A percentile compares a stretch with the other conserved stretches of the same genome.
These are phyloP conservation scores for Thomomys bottae DNA, from an alignment of 2,113 vertebrate genomes.

Conservation along the genomic window DNA sequence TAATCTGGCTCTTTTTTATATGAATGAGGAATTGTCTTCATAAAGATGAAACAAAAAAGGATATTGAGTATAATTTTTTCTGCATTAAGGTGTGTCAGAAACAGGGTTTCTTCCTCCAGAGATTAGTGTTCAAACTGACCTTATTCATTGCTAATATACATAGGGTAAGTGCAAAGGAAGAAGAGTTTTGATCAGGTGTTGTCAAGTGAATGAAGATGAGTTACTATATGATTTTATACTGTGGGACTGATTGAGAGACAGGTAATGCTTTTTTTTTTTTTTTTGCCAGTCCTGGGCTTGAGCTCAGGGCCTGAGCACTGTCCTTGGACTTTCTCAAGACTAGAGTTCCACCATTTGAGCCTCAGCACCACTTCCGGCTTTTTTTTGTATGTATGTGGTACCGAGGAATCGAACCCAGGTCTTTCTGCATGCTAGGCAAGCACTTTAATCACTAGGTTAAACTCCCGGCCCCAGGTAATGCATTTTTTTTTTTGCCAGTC, in stretches of 20 bases:
- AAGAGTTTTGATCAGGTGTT: neutral
- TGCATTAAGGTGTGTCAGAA: neutral
- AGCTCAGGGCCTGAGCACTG: too few relatives aligned
- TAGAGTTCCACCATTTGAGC: too few relatives aligned
- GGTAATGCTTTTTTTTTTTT: neutral
- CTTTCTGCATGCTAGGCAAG: too few relatives aligned
- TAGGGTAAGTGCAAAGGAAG: neutral
- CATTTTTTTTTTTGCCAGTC: too few relatives aligned
- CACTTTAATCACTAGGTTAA: too few relatives aligned
- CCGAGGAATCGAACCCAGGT: too few relatives aligned
- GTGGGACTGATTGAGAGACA: neutral
- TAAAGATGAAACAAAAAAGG: neutral
- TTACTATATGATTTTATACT: neutral
- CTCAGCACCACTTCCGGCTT: too few relatives aligned
- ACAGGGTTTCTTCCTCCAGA: neutral
- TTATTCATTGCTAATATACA: constrained; percentile 29
- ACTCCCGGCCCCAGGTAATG: too few relatives aligned
- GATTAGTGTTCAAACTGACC: neutral
- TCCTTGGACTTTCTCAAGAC: too few relatives aligned
- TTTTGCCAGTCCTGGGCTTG: too few relatives aligned
- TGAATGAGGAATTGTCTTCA: neutral
- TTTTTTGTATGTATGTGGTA: too few relatives aligned
- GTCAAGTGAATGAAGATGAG: constrained; percentile 42
- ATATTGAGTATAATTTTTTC: neutral
- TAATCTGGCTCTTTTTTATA: neutral